A percentile compares a stretch with the other conserved stretches of the same genome.
Conservation (phyloP, 2,888 invertebrate genomes). For the Nomada lathburiana region DNA sequence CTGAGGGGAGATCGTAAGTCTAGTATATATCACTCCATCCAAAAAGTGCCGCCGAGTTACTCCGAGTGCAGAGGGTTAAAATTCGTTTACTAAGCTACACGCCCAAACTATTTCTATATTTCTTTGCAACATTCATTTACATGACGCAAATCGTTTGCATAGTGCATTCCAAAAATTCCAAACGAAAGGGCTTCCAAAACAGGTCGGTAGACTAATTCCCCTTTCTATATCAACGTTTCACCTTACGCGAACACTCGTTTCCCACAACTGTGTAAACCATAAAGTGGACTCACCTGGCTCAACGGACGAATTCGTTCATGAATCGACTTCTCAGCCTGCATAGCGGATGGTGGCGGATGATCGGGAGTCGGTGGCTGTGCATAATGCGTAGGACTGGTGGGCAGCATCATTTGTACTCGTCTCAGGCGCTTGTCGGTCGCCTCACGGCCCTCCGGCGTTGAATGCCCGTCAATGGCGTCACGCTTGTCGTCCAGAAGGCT, state of each 20-base stretch:
- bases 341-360: conserved; percentile 96
- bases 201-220: too few species aligned
- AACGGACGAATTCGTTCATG: conserved; percentile 95
- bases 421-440: conserved; percentile 81
- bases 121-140: too few species aligned
- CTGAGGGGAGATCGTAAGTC: too few species aligned
- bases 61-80: too few species aligned
- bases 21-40: too few species aligned
- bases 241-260: not conserved
- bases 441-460: conserved; percentile 76
- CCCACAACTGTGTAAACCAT: not conserved
- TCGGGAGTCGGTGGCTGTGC: conserved; percentile 97
- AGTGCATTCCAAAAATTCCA: too few species aligned
- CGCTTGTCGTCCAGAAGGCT: conserved; percentile 87
- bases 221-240: too few species aligned
- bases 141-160: too few species aligned
- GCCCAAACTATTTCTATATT: too few species aligned
- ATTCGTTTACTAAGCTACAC: too few species aligned
- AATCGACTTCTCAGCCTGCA: conserved; percentile 94
- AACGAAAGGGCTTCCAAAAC: too few species aligned
- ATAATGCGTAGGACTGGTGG: conserved; percentile 95
- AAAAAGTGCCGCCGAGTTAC: too few species aligned
- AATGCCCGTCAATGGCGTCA: conserved; percentile 84
- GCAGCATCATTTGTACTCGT: conserved; percentile 85
- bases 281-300: conserved; percentile 91